Base-by-base conservation (phyloP, 2,888 invertebrate species). In the Zaprionus obscuricornis region DNA sequence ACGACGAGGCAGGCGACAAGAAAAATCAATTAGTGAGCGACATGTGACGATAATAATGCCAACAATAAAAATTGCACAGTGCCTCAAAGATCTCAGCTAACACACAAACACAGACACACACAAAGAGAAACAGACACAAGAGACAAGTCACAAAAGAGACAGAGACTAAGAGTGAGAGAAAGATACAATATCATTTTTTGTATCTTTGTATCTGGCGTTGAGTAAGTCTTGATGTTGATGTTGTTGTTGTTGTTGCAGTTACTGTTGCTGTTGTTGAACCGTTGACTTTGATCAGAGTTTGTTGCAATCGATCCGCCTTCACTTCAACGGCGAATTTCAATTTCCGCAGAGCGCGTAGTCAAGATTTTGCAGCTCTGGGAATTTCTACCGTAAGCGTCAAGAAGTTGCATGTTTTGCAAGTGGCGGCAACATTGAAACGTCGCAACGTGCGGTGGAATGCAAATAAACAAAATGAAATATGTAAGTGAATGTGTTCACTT, bases 21-120 rank as follows among this genome's bases (percentile, higher is more conserved):
- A 88, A 90, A 90, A 90, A 90, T 90, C 90, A 90, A 90, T 90
- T 90, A 90, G 89, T 87, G 89, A 88, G 87, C 89, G 89, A 89
- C 90, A 88, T 89, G 84, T 89, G 90, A 88, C 88, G 90, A 90
- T 89, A 89, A 89, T 89, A 88, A 85, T 87, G 87, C 85, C 87
- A 79, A 79, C 82, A 84, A 83, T 84, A 86, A 86, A 84, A 84
- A 72, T 74, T 75, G 77, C 77, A 65, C 62, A 39, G 42, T 43
- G 46, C 39, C 46, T 26, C 74, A 65, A 24, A 51, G 52, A 27
- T 39, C 33, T 5, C 11, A 59, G 36, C 47, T 24, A 34, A 60
- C 10, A 40, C 52, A 42, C 51, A 39, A 34, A 60, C 31, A 27
- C 54, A 49, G n/a, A n/a, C n/a, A n/a, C n/a, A 27, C 43, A 18